phyloP scores from a whole-genome alignment of 2,113 vertebrate genomes.

The Myotis davidii region DNA sequence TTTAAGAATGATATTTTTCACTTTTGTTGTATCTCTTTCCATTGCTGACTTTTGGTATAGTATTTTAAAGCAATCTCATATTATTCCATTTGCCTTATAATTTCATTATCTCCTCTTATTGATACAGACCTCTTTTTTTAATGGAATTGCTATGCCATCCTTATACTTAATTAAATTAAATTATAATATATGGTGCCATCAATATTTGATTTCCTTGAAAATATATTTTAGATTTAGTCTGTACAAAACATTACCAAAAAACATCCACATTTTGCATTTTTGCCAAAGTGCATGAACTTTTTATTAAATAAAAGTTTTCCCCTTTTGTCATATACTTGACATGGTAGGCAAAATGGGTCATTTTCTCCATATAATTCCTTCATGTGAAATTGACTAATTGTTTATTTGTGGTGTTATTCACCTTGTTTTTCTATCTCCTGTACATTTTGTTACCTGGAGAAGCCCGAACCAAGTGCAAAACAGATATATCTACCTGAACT shows the following conservation, averaged over 20 bases:
- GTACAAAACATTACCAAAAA: neutral
- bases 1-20: neutral
- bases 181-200: neutral
- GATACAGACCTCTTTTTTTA: neutral
- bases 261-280: neutral
- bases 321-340: neutral
- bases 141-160: neutral
- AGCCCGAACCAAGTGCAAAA: neutral
- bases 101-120: neutral
- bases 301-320: neutral
- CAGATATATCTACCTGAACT: neutral
- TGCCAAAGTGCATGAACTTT: neutral
- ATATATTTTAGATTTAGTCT: neutral
- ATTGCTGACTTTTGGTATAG: neutral
- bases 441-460: neutral
- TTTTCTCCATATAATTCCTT: neutral
- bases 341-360: neutral
- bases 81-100: neutral
- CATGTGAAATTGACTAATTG: neutral
- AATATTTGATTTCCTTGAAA: neutral
- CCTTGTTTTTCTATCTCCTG: neutral
- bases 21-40: neutral
- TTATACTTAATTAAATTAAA: neutral
- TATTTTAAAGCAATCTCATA: neutral
- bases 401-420: neutral